Conservation (phyloP, 2,113 vertebrate genomes). For the Oenanthe oenanthe region DNA sequence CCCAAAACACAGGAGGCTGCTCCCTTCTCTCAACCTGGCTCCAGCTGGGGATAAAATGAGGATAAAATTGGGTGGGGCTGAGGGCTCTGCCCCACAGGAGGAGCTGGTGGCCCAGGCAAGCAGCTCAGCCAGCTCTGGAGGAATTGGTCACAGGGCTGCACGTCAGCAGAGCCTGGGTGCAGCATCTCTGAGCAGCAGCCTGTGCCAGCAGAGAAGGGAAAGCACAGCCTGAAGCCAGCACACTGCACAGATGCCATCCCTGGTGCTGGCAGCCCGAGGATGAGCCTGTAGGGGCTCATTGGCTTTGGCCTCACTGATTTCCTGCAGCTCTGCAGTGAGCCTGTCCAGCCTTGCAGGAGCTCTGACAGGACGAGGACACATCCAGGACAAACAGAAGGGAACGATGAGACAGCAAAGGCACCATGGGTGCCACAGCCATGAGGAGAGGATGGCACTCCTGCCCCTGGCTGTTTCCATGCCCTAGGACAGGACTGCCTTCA, state of each 20-base stretch:
- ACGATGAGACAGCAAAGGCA: neutral
- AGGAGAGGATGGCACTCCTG: neutral
- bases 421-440: fast-evolving
- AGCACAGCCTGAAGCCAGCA: neutral
- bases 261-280: neutral
- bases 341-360: neutral
- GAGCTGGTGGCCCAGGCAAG: neutral
- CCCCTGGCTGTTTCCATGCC: neutral
- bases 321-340: neutral
- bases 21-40: neutral
- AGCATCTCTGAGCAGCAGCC: neutral
- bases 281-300: fast-evolving
- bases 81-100: neutral
- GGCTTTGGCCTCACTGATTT: neutral
- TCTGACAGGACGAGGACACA: neutral
- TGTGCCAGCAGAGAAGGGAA: neutral
- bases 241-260: neutral
- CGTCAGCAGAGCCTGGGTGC: neutral
- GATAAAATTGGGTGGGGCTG: neutral
- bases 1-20: neutral
- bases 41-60: neutral
- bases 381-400: fast-evolving
- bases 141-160: neutral
- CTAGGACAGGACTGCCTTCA: neutral
- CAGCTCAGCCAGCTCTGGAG: neutral